Conservation (phyloP, 2,113 vertebrate species). For the Hemiprocne comata region DNA sequence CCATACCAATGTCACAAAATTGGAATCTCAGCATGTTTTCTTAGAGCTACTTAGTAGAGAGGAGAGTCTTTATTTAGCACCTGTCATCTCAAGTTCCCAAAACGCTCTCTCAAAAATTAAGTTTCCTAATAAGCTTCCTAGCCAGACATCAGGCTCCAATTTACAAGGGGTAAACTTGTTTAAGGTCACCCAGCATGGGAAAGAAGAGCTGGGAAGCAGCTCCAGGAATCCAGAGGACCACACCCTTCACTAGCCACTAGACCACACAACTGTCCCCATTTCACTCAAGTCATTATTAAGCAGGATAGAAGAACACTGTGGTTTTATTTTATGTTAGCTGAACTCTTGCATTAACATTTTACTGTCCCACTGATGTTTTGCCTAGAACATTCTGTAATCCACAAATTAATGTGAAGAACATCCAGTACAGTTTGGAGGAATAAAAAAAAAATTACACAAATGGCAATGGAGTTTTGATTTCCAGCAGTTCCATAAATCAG, state of each 20-base stretch:
- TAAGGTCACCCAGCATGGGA: constrained; percentile 63
- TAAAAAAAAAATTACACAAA: constrained; percentile 41
- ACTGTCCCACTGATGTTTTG: constrained; percentile 68
- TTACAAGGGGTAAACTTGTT: constrained; percentile 36
- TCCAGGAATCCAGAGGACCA: constrained; percentile 56
- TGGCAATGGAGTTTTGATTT: constrained; percentile 56
- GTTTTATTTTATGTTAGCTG: constrained; percentile 61
- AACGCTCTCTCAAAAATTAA: constrained; percentile 52
- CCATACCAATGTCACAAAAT: background rate
- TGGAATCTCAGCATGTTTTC: constrained; percentile 31
- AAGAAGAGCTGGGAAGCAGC: constrained; percentile 54
- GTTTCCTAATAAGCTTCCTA: constrained; percentile 44
- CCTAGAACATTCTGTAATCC: constrained; percentile 74
- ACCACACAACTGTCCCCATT: constrained; percentile 67
- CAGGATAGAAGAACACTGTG: constrained; percentile 59
- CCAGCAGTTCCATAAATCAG: constrained; percentile 53
- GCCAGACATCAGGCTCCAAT: constrained; percentile 47
- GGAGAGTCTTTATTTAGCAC: constrained; percentile 62
- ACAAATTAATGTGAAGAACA: constrained; percentile 72
- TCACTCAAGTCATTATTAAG: constrained; percentile 62
- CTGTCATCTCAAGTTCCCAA: constrained; percentile 59
- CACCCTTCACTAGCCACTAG: constrained; percentile 63
- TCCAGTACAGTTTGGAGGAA: constrained; percentile 53
- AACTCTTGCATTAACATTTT: constrained; percentile 66
- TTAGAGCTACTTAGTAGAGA: constrained; percentile 57